Percentiles rank a stretch among this genome's conserved stretches.
Evolutionary conservation across 2,113 vertebrate genomes (phyloP).

Genomic region (Mormyrus iriodes): DNA sequence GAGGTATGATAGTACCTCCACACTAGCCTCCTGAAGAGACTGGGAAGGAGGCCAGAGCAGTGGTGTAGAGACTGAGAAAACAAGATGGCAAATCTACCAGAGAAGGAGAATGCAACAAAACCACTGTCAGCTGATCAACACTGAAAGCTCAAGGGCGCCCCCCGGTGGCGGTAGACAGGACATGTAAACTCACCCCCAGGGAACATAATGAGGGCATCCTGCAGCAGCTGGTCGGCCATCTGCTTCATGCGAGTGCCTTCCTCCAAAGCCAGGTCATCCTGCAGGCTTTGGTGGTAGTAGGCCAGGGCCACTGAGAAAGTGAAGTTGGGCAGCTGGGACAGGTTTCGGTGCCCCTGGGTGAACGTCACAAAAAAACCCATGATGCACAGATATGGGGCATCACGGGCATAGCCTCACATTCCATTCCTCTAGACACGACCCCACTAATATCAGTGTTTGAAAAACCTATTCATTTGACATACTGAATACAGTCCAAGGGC

Average conservation of each 20-base stretch:
- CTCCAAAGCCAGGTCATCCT: constrained; percentile 65
- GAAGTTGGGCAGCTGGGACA: constrained; percentile 95
- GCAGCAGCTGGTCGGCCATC: constrained; percentile 67
- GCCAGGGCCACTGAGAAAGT: constrained; percentile 85
- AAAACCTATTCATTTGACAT: too few relatives aligned
- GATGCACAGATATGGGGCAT: not conserved
- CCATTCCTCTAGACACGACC: not conserved
- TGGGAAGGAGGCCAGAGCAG: not conserved
- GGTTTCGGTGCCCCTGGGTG: constrained; percentile 78
- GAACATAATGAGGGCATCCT: constrained; percentile 81
- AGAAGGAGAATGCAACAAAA: not conserved
- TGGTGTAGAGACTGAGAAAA: not conserved
- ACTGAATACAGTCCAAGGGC: too few relatives aligned
- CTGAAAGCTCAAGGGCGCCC: not conserved
- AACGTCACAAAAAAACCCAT: not conserved
- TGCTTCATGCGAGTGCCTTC: constrained; percentile 61
- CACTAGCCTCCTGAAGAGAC: not conserved
- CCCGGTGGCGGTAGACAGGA: not conserved
- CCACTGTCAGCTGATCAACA: not conserved
- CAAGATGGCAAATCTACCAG: not conserved
- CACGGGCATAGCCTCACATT: not conserved
- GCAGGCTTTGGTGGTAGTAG: constrained; percentile 81
- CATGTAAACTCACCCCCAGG: constrained; percentile 71
- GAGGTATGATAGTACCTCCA: not conserved
- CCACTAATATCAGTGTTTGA: too few relatives aligned